Evolutionary conservation across 1,140 invertebrate species (phyloP).

Genomic region (Brachionus koreanus): DNA sequence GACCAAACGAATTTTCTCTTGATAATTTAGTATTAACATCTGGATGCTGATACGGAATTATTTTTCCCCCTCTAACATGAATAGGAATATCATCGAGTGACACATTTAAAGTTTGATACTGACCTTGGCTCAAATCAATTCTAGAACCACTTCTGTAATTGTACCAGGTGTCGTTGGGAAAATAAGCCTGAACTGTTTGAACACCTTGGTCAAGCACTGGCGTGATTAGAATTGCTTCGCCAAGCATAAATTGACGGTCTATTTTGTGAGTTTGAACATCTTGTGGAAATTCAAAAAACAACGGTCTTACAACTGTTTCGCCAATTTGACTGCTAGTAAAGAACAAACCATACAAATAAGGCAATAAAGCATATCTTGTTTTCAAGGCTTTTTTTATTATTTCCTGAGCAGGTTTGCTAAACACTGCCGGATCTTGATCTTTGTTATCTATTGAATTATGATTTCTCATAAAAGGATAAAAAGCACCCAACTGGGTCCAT

Average conservation of each 20-base stretch:
- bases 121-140: slow-evolving; percentile 45
- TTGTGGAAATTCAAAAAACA: slow-evolving; percentile 63
- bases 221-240: slow-evolving; percentile 69
- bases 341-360: slow-evolving; percentile 68
- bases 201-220: slow-evolving; percentile 65
- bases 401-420: slow-evolving; percentile 40
- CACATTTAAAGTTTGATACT: slow-evolving; percentile 61
- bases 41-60: slow-evolving; percentile 69
- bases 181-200: slow-evolving; percentile 63
- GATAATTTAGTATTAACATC: slow-evolving; percentile 63
- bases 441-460: slow-evolving; percentile 49
- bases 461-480: slow-evolving; percentile 65
- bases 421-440: slow-evolving; percentile 53
- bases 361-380: slow-evolving; percentile 71
- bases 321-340: slow-evolving; percentile 55
- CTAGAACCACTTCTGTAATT: slow-evolving; percentile 62
- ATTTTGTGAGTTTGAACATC: slow-evolving; percentile 67
- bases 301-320: slow-evolving; percentile 69
- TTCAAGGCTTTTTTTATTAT: slow-evolving; percentile 62
- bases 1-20: slow-evolving; percentile 8
- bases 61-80: slow-evolving; percentile 68
- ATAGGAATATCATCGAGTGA: slow-evolving; percentile 67
- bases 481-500: slow-evolving; percentile 64
- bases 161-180: slow-evolving; percentile 72
- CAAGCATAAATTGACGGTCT: slow-evolving; percentile 74